Conservation (phyloP, 2,888 invertebrate genomes). For the Trilocha varians region DNA sequence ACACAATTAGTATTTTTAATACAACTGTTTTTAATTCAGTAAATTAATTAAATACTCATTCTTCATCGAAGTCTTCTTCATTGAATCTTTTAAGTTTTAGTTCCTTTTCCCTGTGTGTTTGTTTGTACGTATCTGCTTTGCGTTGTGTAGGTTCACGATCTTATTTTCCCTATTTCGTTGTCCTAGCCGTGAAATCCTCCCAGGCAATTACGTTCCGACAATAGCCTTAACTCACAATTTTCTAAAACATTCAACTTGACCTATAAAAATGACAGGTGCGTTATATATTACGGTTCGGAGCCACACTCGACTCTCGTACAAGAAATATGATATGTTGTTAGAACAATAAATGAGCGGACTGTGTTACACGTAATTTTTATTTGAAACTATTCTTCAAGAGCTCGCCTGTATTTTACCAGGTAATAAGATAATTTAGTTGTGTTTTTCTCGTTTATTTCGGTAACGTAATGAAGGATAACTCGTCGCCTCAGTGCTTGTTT, state of each 20-base stretch:
- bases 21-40: no score
- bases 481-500: no score
- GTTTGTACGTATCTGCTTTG: no score
- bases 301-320: slow-evolving; percentile 3
- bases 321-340: slow-evolving; percentile 6
- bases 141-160: no score
- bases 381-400: neutral
- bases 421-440: neutral
- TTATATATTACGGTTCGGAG: slow-evolving; percentile 5
- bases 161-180: neutral
- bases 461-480: no score
- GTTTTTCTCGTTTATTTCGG: no score
- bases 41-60: no score
- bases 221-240: neutral
- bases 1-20: no score
- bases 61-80: no score
- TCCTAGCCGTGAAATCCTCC: no score
- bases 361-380: neutral
- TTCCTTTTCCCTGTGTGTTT: no score
- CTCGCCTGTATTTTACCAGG: neutral
- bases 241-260: slow-evolving; percentile 4
- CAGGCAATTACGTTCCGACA: neutral
- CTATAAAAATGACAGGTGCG: slow-evolving; percentile 2
- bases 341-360: neutral
- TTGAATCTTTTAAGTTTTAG: no score